These are phyloP conservation scores for Hylia prasina DNA, from an alignment of 2,113 vertebrate genomes.

Conservation along the genomic window DNA sequence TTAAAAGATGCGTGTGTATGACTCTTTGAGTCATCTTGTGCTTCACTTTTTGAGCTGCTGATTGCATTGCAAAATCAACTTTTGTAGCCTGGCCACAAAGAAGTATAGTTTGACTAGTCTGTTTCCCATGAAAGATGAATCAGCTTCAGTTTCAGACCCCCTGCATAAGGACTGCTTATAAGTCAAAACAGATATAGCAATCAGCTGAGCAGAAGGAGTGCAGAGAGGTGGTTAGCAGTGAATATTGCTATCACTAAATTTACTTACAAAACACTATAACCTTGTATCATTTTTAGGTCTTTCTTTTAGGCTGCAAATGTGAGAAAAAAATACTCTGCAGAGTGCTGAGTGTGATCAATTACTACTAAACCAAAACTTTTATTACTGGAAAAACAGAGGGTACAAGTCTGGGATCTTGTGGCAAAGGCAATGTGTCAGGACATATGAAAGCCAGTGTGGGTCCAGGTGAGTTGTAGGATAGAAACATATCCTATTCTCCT, in stretches of 20 bases:
- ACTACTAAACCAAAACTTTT: neutral
- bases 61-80: neutral
- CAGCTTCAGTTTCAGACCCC: neutral
- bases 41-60: neutral
- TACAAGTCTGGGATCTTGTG: neutral
- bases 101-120: neutral
- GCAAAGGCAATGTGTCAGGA: neutral
- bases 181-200: neutral
- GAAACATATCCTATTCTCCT: neutral
- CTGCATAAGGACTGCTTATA: neutral
- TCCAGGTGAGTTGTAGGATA: neutral
- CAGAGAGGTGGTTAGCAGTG: neutral
- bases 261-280: neutral
- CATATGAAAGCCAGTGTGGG: neutral
- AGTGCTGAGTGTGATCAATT: neutral
- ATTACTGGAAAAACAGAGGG: neutral
- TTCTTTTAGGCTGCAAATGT: neutral
- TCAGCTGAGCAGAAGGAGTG: neutral
- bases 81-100: neutral
- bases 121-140: neutral
- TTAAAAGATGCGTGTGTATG: neutral
- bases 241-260: neutral
- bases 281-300: neutral
- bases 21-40: neutral
- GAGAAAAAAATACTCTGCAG: neutral